A percentile compares a stretch with the other conserved stretches of the same genome.
These are phyloP conservation scores for Plemyria rubiginata DNA, from an alignment of 2,888 invertebrate genomes.

Conservation along the genomic window DNA sequence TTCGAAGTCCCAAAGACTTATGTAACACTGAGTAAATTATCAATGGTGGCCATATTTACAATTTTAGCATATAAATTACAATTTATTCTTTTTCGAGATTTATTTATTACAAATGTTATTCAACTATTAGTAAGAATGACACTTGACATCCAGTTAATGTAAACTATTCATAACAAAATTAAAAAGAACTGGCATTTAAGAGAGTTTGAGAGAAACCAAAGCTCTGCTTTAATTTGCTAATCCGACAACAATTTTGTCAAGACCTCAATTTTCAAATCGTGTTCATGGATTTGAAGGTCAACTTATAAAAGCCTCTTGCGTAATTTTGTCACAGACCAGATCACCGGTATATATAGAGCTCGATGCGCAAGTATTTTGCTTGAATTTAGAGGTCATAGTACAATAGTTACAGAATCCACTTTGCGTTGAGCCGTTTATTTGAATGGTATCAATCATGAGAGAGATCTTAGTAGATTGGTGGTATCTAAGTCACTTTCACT, in stretches of 20 bases:
- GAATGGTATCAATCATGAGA: background rate
- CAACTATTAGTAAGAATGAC: no score
- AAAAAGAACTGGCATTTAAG: background rate
- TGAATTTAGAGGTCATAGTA: background rate
- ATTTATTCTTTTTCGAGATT: no score
- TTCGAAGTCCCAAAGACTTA: background rate
- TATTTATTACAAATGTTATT: no score
- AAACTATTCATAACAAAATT: no score
- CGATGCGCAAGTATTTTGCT: background rate
- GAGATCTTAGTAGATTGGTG: background rate
- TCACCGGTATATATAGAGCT: background rate
- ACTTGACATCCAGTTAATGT: no score
- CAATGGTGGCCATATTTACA: no score
- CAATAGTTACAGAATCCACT: background rate
- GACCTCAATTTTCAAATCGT: conserved; percentile 1
- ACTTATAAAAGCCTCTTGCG: background rate
- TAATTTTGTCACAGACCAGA: conserved; percentile 2
- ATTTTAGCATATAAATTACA: no score
- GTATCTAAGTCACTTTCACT: background rate
- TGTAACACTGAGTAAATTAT: background rate
- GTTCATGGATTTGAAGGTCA: background rate
- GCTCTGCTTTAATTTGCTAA: background rate
- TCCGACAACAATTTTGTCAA: background rate
- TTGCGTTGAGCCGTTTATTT: background rate
- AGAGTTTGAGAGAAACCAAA: background rate